phyloP scores from a whole-genome alignment of 2,888 invertebrate species.

The Phragmatobia fuliginosa region DNA sequence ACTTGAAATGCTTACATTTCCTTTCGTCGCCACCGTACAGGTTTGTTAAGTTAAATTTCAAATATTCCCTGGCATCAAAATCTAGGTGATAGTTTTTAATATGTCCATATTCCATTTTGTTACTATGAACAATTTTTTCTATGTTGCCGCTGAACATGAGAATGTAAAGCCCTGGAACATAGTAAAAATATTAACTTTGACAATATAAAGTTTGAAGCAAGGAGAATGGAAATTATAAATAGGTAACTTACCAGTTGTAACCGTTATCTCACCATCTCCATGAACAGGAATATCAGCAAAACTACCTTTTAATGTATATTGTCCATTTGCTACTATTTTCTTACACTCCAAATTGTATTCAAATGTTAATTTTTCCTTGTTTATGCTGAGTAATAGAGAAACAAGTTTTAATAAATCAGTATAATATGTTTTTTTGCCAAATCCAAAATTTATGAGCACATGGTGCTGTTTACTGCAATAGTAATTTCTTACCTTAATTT shows the following conservation, averaged over 20 bases:
- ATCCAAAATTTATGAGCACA: neutral
- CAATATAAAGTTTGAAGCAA: neutral
- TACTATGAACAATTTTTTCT: neutral
- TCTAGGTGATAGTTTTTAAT: neutral
- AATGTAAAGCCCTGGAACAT: neutral
- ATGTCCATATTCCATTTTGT: neutral
- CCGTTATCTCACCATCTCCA: neutral
- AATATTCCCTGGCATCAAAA: neutral
- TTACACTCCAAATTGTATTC: conserved; percentile 2
- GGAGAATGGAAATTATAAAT: neutral
- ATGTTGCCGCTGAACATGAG: neutral
- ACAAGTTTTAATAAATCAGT: neutral
- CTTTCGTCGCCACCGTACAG: conserved; percentile 1
- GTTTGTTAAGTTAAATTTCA: neutral
- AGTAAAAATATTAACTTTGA: neutral
- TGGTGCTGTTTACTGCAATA: neutral
- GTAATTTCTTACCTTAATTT: neutral
- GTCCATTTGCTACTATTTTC: neutral
- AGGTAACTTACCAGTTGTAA: conserved; percentile 2
- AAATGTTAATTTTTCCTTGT: neutral
- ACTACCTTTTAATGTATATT: neutral
- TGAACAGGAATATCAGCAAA: neutral
- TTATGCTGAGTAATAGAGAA: neutral
- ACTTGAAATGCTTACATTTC: conserved; percentile 2
- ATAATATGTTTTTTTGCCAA: neutral